Evolutionary conservation across 2,113 vertebrate genomes (phyloP), one percentile per base, ranked within the genome.

Genomic region (Chelonoidis abingdonii): DNA sequence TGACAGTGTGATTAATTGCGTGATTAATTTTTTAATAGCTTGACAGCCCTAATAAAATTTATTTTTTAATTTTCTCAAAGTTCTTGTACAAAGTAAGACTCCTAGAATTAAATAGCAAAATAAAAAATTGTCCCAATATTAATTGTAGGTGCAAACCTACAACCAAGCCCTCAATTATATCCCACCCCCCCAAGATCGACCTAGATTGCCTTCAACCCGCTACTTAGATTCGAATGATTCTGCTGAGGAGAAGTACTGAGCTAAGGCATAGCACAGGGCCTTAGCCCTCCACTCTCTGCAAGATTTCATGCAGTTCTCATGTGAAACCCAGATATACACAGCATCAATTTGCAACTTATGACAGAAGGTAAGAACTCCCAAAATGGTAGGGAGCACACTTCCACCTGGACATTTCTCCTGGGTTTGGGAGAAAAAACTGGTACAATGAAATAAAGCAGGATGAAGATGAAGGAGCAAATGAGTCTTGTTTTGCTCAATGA

Each of bases 401-500:
- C 1, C 3, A 57, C 0, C 0, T 78, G 89, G 82, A 81, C 31
- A 1, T 1, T 0, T 2, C 5, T 1, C 87, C 2, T 62, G 2
- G 91, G 21, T 56, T 56, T 56, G 22, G 54, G 24, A 22, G 24
- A 57, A 57, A 57, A 57, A 57, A 24, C 25, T 57, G 88, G 89
- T 89, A 31, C 16, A 4, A 9, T 8, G 80, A 88, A 75, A 92
- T 91, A 19, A 65, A 65, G 92, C 88, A 87, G 93, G 2, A 88
- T 82, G 16, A 52, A 44, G 82, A 93, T 92, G 93, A 93, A 93
- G 93, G 94, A 56, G 0, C 91, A 86, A 92, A 5, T 88, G 5
- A 16, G 85, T 92, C 92, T 94, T 96, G 93, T 95, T 95, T 94
- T 92, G 94, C 87, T 86, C 54, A 65, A 80, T 56, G 94, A 90